These are phyloP conservation scores for Oncorhynchus keta DNA, from an alignment of 2,113 vertebrate species.

Conservation along the genomic window DNA sequence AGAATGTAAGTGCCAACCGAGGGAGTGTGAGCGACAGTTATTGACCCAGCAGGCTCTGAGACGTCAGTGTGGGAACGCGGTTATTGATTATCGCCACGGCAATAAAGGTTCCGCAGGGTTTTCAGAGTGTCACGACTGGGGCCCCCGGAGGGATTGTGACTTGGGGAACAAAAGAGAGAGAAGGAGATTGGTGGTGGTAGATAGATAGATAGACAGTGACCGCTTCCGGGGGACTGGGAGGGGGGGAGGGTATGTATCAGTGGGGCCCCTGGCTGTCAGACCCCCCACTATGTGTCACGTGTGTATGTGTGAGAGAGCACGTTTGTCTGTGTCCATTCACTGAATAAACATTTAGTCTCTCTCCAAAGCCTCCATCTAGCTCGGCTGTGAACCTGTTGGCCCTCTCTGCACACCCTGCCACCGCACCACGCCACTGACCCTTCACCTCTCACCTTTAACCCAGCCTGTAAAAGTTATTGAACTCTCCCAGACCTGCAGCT, in stretches of 20 bases:
- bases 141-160: constrained; percentile 14
- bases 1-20: constrained; percentile 58
- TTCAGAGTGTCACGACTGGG: constrained; percentile 69
- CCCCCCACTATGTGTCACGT: constrained; percentile 10
- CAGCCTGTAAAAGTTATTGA: constrained; percentile 76
- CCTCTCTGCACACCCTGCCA: constrained; percentile 51
- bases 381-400: neutral
- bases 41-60: constrained; percentile 71
- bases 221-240: too few relatives aligned
- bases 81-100: constrained; percentile 73
- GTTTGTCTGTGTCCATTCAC: constrained; percentile 16
- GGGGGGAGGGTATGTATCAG: neutral
- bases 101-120: constrained; percentile 71
- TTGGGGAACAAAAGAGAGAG: constrained; percentile 18
- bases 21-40: constrained; percentile 73
- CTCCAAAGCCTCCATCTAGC: neutral
- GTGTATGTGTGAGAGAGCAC: too few relatives aligned
- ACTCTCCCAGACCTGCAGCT: constrained; percentile 67
- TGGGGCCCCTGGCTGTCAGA: constrained; percentile 16
- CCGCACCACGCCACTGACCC: constrained; percentile 51
- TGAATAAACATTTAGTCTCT: constrained; percentile 1
- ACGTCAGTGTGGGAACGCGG: constrained; percentile 65
- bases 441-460: constrained; percentile 76
- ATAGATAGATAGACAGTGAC: neutral
- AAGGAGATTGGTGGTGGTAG: constrained; percentile 9